A percentile compares a stretch with the other conserved stretches of the same genome.
Evolutionary conservation across 1,140 invertebrate genomes (phyloP).

Genomic region (Caenorhabditis tropicalis): DNA sequence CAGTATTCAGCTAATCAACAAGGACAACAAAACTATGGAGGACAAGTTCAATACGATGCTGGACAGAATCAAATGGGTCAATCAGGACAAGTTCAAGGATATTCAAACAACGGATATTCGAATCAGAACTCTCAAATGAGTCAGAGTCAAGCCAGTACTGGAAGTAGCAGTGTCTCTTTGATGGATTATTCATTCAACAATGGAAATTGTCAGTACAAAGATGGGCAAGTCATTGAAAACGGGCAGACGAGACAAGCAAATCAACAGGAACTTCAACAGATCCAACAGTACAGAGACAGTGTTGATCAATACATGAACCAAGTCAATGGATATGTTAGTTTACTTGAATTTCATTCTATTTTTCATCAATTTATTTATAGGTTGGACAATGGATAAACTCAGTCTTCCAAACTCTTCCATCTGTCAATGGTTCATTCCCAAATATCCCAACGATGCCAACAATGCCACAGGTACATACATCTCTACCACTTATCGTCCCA

Average conservation of each 20-base stretch:
- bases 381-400: slow-evolving; percentile 46
- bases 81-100: slow-evolving; percentile 27
- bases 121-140: slow-evolving; percentile 38
- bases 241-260: slow-evolving; percentile 47
- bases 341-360: not conserved
- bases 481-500: not conserved
- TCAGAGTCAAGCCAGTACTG: not conserved
- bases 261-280: slow-evolving; percentile 44
- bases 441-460: slow-evolving; percentile 39
- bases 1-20: not conserved
- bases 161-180: slow-evolving; percentile 38
- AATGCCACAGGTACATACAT: slow-evolving; percentile 36
- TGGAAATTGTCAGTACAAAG: slow-evolving; percentile 51
- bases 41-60: slow-evolving; percentile 24
- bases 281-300: slow-evolving; percentile 41
- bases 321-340: slow-evolving; percentile 52
- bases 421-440: slow-evolving; percentile 24
- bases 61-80: slow-evolving; percentile 30
- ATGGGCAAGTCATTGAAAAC: slow-evolving; percentile 49
- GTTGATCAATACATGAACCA: slow-evolving; percentile 51
- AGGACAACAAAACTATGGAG: slow-evolving; percentile 38
- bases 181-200: slow-evolving; percentile 51
- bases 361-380: not conserved
- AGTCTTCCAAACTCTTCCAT: slow-evolving; percentile 46
- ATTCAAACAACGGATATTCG: slow-evolving; percentile 34